Evolutionary conservation across 53 echinoderm and acorn worm species (phyloP).

Genomic region (Actinopyga echinites): DNA sequence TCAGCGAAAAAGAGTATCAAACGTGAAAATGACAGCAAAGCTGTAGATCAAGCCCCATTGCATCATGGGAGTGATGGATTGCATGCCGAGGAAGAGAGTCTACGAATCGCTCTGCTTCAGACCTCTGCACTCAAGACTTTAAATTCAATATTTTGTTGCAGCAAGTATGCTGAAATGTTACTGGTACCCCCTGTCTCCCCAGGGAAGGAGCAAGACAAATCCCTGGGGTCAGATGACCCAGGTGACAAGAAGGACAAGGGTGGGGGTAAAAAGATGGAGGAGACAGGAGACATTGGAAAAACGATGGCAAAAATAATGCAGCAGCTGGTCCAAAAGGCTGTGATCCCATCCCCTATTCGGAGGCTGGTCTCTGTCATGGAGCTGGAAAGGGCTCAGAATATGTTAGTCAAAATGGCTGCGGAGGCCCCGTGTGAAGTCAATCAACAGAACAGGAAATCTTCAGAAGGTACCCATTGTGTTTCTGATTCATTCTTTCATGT

Average conservation of each 20-base stretch:
- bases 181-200: constrained; percentile 65
- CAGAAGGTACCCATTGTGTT: background rate
- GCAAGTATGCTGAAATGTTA: constrained; percentile 89
- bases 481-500: too few species aligned
- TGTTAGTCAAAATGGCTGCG: constrained; percentile 87
- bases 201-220: constrained; percentile 55
- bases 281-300: constrained; percentile 53
- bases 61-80: background rate
- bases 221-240: background rate
- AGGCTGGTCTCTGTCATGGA: constrained; percentile 80
- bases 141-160: constrained; percentile 83
- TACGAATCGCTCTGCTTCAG: constrained; percentile 71
- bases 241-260: constrained; percentile 48
- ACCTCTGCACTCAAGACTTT: constrained; percentile 85
- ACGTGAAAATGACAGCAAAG: too few species aligned
- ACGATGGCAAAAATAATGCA: constrained; percentile 85
- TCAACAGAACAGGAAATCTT: background rate
- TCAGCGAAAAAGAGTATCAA: too few species aligned
- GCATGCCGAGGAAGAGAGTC: constrained; percentile 48
- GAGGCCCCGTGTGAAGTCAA: constrained; percentile 61
- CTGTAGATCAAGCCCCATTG: too few species aligned
- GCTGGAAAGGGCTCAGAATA: constrained; percentile 94
- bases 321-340: constrained; percentile 92
- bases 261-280: constrained; percentile 9
- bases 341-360: constrained; percentile 92